Evolutionary conservation across 1,140 invertebrate genomes (phyloP), one percentile per base, ranked within the genome.

Genomic region (Andrena cerasifolii): DNA sequence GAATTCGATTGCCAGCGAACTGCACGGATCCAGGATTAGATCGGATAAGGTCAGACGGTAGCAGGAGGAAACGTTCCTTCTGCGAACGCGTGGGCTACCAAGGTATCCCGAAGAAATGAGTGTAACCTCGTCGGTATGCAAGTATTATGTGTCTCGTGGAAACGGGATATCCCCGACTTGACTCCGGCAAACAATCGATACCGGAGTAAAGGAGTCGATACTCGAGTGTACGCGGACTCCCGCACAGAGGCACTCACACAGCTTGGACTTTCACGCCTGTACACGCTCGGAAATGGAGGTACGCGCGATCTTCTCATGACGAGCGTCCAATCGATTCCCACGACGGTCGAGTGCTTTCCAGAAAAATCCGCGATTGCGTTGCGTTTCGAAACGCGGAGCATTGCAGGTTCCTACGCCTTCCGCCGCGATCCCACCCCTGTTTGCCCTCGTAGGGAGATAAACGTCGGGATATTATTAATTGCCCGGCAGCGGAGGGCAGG

Each of bases 121-220:
- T 36, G 80, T 67, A 84, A 73, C 67, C 79, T 66, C 82, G 67
- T 78, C 78, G 88, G 88, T 87, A 90, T 90, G 85, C 82, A 58
- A 78, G 89, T 89, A 89, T 90, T 89, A 90, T 89, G 88, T 90
- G 86, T 89, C 89, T 80, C 72, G 80, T 80, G 84, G 89, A 91
- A 91, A 91, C 84, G 88, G 87, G 90, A 90, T 90, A 91, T 91
- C 87, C 86, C 81, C 84, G 88, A 89, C 81, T 79, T 82, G 84
- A 88, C 87, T 88, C 84, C 36, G 76, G 84, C 86, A 89, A 90
- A 91, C 90, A 90, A 90, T 91, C 89, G 89, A 91, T 90, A 90
- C 84, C 77, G 36, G 80, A 87, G 83, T 80, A 75, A 76, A 70
- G 71, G 70, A 82, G 86, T 82, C 83, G 86, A 89, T 88, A 89